Conservation (phyloP, 2,797 vertebrate genomes). For the Alca torda region DNA sequence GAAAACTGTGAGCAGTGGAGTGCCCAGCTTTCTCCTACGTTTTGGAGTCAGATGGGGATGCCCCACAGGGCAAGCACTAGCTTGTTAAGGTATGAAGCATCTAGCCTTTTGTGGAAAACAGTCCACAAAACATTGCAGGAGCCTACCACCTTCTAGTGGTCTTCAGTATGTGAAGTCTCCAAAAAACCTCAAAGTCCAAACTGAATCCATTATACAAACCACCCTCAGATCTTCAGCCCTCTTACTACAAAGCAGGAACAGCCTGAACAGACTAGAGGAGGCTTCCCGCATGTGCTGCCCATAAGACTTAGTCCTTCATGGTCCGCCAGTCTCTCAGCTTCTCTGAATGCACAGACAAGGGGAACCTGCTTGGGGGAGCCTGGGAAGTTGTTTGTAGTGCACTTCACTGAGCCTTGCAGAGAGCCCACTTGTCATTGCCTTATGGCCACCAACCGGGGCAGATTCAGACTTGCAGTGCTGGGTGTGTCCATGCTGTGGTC, state of each 20-base stretch:
- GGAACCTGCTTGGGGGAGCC: neutral
- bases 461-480: neutral
- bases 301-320: neutral
- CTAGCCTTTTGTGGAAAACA: neutral
- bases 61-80: neutral
- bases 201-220: neutral
- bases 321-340: neutral
- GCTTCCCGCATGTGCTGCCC: neutral
- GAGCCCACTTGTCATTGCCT: neutral
- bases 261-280: neutral
- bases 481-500: neutral
- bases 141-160: neutral
- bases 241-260: neutral
- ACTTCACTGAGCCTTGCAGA: rapidly evolving
- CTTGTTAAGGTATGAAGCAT: neutral
- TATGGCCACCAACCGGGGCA: neutral
- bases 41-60: neutral
- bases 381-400: neutral
- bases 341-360: neutral
- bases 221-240: neutral
- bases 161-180: neutral
- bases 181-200: neutral
- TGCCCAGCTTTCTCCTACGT: neutral
- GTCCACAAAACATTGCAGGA: neutral
- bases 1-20: neutral